These are phyloP conservation scores for Montipora capricornis DNA, from an alignment of 64 coral and sea anemone species.

Conservation along the genomic window DNA sequence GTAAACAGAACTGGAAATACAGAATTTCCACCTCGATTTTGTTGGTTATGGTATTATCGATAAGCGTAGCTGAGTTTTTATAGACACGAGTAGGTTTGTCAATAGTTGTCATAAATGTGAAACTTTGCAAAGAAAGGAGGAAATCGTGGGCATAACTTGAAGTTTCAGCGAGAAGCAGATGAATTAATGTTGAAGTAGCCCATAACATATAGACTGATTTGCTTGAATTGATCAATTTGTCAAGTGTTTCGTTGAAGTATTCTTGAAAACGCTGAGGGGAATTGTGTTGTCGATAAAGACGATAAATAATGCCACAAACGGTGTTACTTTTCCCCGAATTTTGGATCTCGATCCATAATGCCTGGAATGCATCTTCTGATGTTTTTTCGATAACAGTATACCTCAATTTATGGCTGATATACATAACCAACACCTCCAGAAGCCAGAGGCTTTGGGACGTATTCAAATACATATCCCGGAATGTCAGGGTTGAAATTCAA, in stretches of 20 bases:
- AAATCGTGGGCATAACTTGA: background rate
- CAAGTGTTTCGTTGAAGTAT: too few species aligned
- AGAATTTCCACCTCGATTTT: background rate
- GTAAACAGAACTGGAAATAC: background rate
- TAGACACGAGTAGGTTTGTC: background rate
- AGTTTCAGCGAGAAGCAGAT: background rate
- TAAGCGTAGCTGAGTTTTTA: background rate
- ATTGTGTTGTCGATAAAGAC: too few species aligned
- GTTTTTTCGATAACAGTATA: too few species aligned
- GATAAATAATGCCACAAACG: too few species aligned
- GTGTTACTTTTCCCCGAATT: too few species aligned
- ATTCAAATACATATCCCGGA: too few species aligned
- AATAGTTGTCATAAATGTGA: too few species aligned
- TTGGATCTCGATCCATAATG: too few species aligned
- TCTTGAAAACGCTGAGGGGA: too few species aligned
- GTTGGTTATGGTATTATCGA: background rate
- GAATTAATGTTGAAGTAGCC: background rate
- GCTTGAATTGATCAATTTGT: background rate
- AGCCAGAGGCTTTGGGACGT: background rate
- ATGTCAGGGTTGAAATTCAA: too few species aligned
- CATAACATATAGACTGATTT: background rate
- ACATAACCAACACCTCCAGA: background rate
- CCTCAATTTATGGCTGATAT: background rate
- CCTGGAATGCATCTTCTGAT: too few species aligned
- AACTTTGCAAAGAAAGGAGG: too few species aligned